These are phyloP conservation scores for Coelopa pilipes DNA, from an alignment of 2,888 invertebrate species.

Conservation along the genomic window DNA sequence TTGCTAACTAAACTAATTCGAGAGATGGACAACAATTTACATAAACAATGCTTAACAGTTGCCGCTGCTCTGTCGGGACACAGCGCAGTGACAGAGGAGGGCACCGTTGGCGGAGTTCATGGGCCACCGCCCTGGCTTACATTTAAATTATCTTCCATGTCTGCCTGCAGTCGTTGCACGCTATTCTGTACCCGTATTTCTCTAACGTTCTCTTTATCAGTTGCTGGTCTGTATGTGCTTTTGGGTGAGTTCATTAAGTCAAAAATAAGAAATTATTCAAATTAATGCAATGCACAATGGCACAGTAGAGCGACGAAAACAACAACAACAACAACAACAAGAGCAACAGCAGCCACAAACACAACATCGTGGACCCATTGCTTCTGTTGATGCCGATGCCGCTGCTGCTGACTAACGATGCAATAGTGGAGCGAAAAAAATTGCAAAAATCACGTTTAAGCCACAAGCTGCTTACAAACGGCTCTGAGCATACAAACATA, in stretches of 20 bases:
- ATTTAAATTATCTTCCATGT: not conserved
- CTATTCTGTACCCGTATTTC: not conserved
- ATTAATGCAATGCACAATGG: slow-evolving; percentile 5
- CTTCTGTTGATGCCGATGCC: not conserved
- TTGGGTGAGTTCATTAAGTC: not conserved
- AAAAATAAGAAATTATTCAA: slow-evolving; percentile 18
- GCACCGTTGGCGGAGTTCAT: not conserved
- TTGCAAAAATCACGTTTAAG: not conserved
- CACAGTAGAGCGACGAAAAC: not conserved
- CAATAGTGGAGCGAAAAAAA: not conserved
- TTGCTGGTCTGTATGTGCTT: not conserved
- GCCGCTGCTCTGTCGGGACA: not conserved
- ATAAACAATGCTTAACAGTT: slow-evolving; percentile 21
- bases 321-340: not conserved
- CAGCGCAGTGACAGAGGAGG: not conserved
- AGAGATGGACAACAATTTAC: slow-evolving; percentile 33
- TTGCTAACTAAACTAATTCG: slow-evolving; percentile 42
- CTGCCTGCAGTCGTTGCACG: not conserved
- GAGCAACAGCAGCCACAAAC: not conserved
- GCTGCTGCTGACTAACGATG: slow-evolving; percentile 2
- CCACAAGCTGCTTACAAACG: slow-evolving; percentile 8
- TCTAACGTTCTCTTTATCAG: not conserved
- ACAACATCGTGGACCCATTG: not conserved
- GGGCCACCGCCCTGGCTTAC: not conserved
- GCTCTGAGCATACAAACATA: not conserved